Evolutionary conservation across 2,797 vertebrate species (phyloP).

Genomic region (Pristis pectinata): DNA sequence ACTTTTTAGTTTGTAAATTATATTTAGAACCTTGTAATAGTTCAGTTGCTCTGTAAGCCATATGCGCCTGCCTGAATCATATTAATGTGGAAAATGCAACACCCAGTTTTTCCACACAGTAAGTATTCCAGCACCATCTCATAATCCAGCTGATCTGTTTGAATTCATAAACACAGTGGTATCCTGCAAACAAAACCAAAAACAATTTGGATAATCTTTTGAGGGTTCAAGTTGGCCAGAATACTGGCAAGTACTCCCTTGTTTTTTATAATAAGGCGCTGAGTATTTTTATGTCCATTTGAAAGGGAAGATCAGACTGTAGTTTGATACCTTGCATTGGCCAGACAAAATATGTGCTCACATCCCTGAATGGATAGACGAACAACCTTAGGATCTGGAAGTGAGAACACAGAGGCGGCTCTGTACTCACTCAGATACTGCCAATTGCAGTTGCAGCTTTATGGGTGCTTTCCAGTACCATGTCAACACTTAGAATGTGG

Average conservation of each 20-base stretch:
- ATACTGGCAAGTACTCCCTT: not conserved
- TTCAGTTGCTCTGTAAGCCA: not conserved
- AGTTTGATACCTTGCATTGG: not conserved
- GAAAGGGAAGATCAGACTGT: not conserved
- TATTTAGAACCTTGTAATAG: not conserved
- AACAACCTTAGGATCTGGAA: not conserved
- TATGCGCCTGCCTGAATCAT: not conserved
- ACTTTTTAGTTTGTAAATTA: not conserved
- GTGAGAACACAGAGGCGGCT: not conserved
- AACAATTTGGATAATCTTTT: not conserved
- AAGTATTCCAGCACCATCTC: not conserved
- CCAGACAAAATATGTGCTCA: not conserved
- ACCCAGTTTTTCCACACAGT: too few species aligned
- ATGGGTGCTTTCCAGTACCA: not conserved
- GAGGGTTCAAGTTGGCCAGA: not conserved
- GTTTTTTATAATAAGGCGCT: not conserved
- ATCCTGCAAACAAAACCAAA: not conserved
- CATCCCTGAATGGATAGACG: not conserved
- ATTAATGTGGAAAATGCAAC: not conserved
- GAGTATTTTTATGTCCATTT: not conserved
- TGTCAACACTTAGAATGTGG: not conserved
- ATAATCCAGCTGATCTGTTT: too few species aligned
- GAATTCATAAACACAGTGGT: too few species aligned
- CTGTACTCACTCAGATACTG: not conserved
- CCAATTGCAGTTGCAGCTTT: not conserved